phyloP scores from a whole-genome alignment of 2,113 vertebrate genomes.

The Ranitomeya imitator region DNA sequence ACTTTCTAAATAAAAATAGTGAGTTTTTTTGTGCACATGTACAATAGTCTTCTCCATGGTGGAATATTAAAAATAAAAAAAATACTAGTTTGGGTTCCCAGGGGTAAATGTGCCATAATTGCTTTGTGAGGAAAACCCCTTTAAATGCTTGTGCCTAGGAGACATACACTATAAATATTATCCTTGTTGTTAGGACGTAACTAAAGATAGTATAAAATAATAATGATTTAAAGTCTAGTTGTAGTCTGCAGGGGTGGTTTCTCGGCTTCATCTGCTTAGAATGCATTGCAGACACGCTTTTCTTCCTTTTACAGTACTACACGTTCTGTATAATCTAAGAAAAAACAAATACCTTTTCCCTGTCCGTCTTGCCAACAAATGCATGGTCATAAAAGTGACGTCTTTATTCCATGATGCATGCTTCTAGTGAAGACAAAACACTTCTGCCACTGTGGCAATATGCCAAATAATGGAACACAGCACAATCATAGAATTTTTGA shows the following conservation, averaged over 20 bases:
- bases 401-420: constrained; percentile 53
- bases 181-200: background rate
- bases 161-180: background rate
- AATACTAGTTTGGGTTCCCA: background rate
- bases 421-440: constrained; percentile 51
- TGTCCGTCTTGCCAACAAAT: constrained; percentile 51
- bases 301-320: constrained; percentile 55
- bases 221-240: constrained; percentile 4
- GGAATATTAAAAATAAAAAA: background rate
- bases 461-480: background rate
- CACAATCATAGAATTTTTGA: background rate
- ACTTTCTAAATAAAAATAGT: no score
- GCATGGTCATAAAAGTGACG: constrained; percentile 51
- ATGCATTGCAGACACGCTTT: constrained; percentile 24
- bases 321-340: constrained; percentile 38
- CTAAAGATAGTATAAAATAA: background rate
- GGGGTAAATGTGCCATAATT: background rate
- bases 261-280: constrained; percentile 10
- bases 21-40: no score
- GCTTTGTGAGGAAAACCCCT: background rate
- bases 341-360: constrained; percentile 54
- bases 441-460: background rate
- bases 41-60: no score
- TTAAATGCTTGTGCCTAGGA: background rate
- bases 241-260: background rate